A percentile compares a stretch with the other conserved stretches of the same genome.
These are phyloP conservation scores for Pristionchus exspectatus DNA, from an alignment of 2,888 invertebrate genomes.

Conservation along the genomic window DNA sequence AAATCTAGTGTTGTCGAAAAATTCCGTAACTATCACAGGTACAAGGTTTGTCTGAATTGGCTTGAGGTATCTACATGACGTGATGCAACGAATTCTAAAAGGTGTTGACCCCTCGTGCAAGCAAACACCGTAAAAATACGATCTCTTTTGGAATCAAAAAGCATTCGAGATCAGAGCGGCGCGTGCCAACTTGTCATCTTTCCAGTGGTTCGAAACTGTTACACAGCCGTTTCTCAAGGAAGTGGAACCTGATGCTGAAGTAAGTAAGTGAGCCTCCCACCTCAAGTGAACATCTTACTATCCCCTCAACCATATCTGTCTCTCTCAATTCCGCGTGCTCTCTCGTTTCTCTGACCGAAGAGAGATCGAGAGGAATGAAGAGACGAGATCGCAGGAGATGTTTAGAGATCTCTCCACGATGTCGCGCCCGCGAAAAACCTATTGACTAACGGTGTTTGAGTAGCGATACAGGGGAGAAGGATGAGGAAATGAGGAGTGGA, in stretches of 20 bases:
- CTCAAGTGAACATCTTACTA: background rate
- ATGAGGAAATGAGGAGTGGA: background rate
- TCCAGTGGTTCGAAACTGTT: too few species aligned
- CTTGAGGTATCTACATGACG: background rate
- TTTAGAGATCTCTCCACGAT: background rate
- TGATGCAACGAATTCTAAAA: background rate
- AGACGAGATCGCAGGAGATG: background rate
- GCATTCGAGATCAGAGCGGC: too few species aligned
- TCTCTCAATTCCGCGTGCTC: background rate
- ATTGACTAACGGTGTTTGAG: background rate
- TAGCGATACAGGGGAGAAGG: background rate
- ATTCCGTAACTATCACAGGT: too few species aligned
- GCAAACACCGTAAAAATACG: background rate
- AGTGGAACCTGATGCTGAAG: background rate
- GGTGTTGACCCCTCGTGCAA: background rate
- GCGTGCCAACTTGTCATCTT: too few species aligned
- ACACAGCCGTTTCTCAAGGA: too few species aligned
- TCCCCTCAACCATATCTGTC: background rate
- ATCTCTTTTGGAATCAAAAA: too few species aligned
- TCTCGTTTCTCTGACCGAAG: background rate
- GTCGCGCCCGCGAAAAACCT: conserved; percentile 13
- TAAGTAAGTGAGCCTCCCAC: background rate
- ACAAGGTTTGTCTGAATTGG: background rate
- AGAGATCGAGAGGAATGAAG: background rate
- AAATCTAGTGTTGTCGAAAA: too few species aligned